Conservation (phyloP, 2,888 invertebrate genomes). For the Acheta domesticus region DNA sequence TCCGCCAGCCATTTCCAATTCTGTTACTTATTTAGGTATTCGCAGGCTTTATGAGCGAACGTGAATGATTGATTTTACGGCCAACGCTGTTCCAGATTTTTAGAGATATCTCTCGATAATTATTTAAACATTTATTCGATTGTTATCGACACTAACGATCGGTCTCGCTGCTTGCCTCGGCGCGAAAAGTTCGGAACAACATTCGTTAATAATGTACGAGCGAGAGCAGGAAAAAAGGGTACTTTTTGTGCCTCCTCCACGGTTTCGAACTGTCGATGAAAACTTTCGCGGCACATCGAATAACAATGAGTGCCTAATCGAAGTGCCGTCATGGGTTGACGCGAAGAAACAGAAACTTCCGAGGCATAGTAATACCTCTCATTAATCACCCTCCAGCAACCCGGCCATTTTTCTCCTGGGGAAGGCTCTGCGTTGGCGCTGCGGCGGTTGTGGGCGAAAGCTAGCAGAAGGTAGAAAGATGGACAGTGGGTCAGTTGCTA, state of each 20-base stretch:
- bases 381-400: not conserved
- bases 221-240: not conserved
- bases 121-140: not conserved
- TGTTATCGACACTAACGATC: constrained; percentile 18
- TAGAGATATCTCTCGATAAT: not conserved
- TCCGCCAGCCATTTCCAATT: too few species aligned
- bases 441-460: too few species aligned
- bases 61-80: too few species aligned
- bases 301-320: constrained; percentile 1
- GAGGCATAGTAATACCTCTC: not conserved
- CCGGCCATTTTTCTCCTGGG: not conserved
- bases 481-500: too few species aligned
- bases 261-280: not conserved
- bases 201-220: constrained; percentile 7
- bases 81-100: too few species aligned
- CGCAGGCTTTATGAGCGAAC: too few species aligned
- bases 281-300: not conserved
- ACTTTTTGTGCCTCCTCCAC: not conserved
- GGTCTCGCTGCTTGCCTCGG: not conserved
- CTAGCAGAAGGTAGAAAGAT: too few species aligned
- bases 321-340: not conserved
- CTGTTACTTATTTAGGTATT: too few species aligned
- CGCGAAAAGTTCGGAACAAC: not conserved
- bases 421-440: not conserved
- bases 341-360: constrained; percentile 6